phyloP scores from a whole-genome alignment of 2,113 vertebrate species.

The Cheirogaleus medius region DNA sequence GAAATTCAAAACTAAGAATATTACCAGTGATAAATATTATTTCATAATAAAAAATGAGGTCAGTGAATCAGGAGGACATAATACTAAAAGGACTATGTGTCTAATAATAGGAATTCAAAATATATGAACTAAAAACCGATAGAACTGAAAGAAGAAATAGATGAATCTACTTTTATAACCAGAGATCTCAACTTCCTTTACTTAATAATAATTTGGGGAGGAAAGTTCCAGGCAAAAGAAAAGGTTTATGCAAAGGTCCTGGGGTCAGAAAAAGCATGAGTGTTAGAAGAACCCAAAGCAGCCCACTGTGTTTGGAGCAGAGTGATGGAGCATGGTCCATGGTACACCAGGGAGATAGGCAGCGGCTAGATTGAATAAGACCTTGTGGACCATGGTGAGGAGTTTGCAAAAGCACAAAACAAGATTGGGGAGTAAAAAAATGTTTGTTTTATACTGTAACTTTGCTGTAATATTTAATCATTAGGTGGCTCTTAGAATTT shows the following conservation, averaged over 20 bases:
- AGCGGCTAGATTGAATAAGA: background rate
- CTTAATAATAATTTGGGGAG: background rate
- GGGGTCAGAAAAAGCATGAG: background rate
- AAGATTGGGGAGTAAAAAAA: background rate
- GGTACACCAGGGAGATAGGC: background rate
- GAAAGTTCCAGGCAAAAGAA: background rate
- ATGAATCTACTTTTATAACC: background rate
- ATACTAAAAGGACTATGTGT: background rate
- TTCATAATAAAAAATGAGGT: background rate
- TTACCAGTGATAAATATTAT: background rate
- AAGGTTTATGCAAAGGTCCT: background rate
- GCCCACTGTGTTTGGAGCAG: background rate
- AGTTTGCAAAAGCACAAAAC: background rate
- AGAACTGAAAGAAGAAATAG: background rate
- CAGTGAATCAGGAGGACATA: background rate
- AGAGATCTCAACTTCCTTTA: background rate
- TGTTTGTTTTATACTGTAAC: background rate
- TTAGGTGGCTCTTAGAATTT: background rate
- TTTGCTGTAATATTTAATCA: slow-evolving; percentile 2
- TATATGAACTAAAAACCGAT: background rate
- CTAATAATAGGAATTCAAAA: background rate
- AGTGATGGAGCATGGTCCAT: background rate
- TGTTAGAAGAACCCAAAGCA: background rate
- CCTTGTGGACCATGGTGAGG: background rate
- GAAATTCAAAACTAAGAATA: background rate